Evolutionary conservation across 2,113 vertebrate genomes (phyloP).

Genomic region (Ameiurus melas): DNA sequence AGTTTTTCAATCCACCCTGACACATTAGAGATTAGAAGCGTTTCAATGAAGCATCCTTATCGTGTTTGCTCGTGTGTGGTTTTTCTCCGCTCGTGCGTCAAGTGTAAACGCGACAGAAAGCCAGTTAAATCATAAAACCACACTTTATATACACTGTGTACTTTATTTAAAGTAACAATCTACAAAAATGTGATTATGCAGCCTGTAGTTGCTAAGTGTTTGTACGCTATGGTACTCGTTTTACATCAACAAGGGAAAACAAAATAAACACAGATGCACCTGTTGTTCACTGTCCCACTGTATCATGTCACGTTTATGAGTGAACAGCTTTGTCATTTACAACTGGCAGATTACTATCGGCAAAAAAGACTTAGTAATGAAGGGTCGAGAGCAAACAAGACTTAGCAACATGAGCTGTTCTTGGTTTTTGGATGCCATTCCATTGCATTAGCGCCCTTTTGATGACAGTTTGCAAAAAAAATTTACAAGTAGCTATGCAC

Average conservation of each 20-base stretch:
- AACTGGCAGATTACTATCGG: not conserved
- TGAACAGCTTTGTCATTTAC: not conserved
- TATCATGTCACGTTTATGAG: not conserved
- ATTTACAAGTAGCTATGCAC: slow-evolving; percentile 11
- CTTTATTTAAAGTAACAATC: not conserved
- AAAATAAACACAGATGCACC: not conserved
- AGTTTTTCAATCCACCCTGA: not conserved
- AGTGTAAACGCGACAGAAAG: not conserved
- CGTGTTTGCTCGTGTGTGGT: not conserved
- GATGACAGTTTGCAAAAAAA: not conserved
- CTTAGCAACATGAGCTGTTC: not conserved
- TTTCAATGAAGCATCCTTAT: not conserved
- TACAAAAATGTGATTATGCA: not conserved
- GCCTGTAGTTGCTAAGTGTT: not conserved
- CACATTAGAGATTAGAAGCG: not conserved
- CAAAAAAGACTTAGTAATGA: not conserved
- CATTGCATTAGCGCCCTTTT: not conserved
- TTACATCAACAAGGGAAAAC: not conserved
- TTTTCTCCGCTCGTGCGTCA: not conserved
- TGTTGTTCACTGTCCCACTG: not conserved
- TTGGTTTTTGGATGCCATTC: not conserved
- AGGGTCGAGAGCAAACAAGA: not conserved
- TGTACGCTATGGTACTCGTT: not conserved
- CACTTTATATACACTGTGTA: not conserved
- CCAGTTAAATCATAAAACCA: not conserved